Conservation (phyloP, 2,888 invertebrate genomes). For the Rhagophthalmus giganteus region DNA sequence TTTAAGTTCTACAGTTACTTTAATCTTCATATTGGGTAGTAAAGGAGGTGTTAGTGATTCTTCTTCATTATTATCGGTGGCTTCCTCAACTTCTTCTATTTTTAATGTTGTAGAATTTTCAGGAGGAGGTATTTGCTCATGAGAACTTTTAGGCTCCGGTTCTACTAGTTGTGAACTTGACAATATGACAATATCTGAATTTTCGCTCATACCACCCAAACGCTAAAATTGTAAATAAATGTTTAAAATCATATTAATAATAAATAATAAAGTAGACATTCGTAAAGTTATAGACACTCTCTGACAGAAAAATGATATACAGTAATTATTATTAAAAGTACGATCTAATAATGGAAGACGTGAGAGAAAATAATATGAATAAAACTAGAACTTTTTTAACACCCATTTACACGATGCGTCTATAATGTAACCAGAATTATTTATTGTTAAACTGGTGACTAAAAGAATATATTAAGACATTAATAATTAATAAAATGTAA, state of each 20-base stretch:
- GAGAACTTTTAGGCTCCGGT: constrained; percentile 45
- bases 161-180: constrained; percentile 44
- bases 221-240: constrained; percentile 53
- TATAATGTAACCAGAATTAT: no score
- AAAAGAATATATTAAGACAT: no score
- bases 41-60: constrained; percentile 54
- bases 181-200: constrained; percentile 56
- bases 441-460: no score
- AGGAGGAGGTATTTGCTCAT: constrained; percentile 37
- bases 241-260: not conserved
- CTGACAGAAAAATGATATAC: no score
- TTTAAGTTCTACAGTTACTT: constrained; percentile 41
- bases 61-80: constrained; percentile 36
- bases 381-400: no score
- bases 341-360: no score
- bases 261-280: not conserved
- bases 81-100: constrained; percentile 7
- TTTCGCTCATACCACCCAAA: constrained; percentile 62
- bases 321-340: no score
- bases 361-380: no score
- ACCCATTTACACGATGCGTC: no score
- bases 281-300: no score
- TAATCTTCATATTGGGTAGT: constrained; percentile 51
- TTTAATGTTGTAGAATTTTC: constrained; percentile 22
- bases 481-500: no score